These are phyloP conservation scores for Varanus komodoensis DNA, from an alignment of 2,113 vertebrate genomes.

Conservation along the genomic window DNA sequence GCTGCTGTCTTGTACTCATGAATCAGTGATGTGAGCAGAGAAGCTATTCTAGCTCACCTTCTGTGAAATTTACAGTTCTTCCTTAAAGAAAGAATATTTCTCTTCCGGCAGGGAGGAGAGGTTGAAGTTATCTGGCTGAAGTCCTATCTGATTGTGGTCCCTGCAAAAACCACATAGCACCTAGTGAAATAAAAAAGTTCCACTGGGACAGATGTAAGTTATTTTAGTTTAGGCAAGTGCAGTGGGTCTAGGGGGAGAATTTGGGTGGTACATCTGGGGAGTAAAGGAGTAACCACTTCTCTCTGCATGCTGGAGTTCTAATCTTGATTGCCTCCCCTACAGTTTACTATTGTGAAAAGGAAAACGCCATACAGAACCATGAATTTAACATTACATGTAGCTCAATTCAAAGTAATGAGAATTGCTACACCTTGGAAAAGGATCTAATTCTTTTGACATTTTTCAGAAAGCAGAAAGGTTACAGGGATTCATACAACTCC, in stretches of 20 bases:
- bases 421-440: not conserved
- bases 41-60: conserved; percentile 62
- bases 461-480: too few relatives aligned
- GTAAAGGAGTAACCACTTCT: not conserved
- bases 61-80: conserved; percentile 69
- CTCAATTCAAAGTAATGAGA: too few relatives aligned
- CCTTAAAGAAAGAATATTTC: conserved; percentile 58
- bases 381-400: too few relatives aligned
- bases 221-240: not conserved
- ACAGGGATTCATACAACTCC: too few relatives aligned
- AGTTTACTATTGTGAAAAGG: not conserved
- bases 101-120: conserved; percentile 22
- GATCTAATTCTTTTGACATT: not conserved
- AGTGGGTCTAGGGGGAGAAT: too few relatives aligned
- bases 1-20: conserved; percentile 71
- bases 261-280: not conserved
- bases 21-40: conserved; percentile 72
- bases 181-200: not conserved
- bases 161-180: not conserved
- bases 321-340: not conserved
- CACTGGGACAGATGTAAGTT: not conserved
- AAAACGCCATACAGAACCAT: not conserved
- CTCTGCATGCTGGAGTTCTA: not conserved
- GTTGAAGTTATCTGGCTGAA: not conserved
- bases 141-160: not conserved